These are phyloP conservation scores for Zaprionus camerounensis DNA, from an alignment of 1,140 invertebrate species.

Conservation along the genomic window DNA sequence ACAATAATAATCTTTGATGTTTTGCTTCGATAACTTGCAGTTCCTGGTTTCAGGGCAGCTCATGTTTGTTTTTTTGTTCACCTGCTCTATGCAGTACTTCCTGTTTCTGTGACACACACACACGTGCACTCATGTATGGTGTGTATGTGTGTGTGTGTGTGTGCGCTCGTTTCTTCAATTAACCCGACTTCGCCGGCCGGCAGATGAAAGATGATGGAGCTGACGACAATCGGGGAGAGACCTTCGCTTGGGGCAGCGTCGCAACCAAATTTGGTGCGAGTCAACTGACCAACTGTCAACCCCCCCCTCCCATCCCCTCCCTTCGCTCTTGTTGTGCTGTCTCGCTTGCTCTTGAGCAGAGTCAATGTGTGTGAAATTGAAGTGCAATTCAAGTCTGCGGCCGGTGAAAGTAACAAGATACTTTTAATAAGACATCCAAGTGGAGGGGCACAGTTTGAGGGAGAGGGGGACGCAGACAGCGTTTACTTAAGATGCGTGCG, in stretches of 20 bases:
- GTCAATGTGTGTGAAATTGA: constrained; percentile 73
- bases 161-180: constrained; percentile 3
- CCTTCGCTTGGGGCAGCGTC: constrained; percentile 27
- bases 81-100: constrained; percentile 5
- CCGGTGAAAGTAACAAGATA: constrained; percentile 84
- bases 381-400: constrained; percentile 78
- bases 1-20: neutral
- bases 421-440: constrained; percentile 81
- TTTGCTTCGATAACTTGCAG: neutral
- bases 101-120: constrained; percentile 6
- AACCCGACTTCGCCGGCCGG: constrained; percentile 13
- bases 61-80: neutral
- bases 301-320: neutral
- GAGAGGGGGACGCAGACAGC: neutral
- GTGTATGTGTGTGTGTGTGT: neutral
- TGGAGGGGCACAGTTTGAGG: constrained; percentile 1
- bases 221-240: constrained; percentile 35
- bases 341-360: constrained; percentile 5
- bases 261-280: constrained; percentile 60
- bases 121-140: neutral
- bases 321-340: neutral
- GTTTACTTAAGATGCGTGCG: constrained; percentile 63
- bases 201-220: constrained; percentile 27
- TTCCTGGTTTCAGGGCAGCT: neutral
- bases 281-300: constrained; percentile 29